Conservation (phyloP, 2,888 invertebrate species). For the Druceiella hillmani region DNA sequence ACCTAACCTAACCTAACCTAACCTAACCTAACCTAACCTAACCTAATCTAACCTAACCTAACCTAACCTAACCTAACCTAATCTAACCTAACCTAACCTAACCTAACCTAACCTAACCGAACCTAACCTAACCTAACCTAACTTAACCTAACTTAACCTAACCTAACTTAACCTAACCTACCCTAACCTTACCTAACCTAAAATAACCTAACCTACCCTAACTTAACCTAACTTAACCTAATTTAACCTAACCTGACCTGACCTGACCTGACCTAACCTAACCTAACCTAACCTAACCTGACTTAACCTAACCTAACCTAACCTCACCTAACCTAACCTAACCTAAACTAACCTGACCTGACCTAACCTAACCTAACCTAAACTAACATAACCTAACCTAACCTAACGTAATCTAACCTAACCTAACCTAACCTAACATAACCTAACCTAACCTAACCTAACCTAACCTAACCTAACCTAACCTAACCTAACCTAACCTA, state of each 20-base stretch:
- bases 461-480: conserved; percentile 5
- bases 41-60: conserved; percentile 7
- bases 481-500: conserved; percentile 5
- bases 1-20: conserved; percentile 8
- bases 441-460: conserved; percentile 5
- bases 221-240: conserved; percentile 4
- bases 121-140: conserved; percentile 4
- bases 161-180: conserved; percentile 5
- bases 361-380: conserved; percentile 5
- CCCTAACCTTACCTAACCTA: conserved; percentile 4
- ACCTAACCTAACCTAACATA: conserved; percentile 4
- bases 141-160: conserved; percentile 5
- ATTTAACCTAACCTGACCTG: conserved; percentile 3
- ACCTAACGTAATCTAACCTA: conserved; percentile 4
- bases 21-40: conserved; percentile 8
- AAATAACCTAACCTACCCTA: conserved; percentile 3
- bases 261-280: conserved; percentile 4
- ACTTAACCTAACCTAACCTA: conserved; percentile 4
- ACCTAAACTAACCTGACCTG: conserved; percentile 3
- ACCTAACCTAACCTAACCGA: conserved; percentile 4
- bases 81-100: conserved; percentile 7
- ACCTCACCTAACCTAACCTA: conserved; percentile 4
- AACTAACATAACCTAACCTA: conserved; percentile 3
- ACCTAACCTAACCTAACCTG: conserved; percentile 4
- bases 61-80: conserved; percentile 8